Evolutionary conservation across 2,113 vertebrate genomes (phyloP).

Genomic region (Nibea albiflora): DNA sequence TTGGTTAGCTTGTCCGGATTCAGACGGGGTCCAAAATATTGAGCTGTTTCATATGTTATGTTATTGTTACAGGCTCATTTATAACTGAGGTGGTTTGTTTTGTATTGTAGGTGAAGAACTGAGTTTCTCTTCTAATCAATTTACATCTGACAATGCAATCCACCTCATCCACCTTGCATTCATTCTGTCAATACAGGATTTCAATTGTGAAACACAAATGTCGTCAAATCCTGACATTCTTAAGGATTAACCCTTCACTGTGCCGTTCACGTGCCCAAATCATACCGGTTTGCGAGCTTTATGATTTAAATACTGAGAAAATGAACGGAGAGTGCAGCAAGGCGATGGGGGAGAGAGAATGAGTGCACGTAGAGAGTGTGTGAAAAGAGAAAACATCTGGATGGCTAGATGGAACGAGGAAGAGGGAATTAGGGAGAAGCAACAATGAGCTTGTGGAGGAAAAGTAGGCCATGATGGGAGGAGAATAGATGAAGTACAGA

Average conservation of each 20-base stretch:
- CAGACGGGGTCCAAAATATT: background rate
- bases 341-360: background rate
- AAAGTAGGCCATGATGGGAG: conserved; percentile 40
- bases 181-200: too few species aligned
- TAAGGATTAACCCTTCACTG: too few species aligned
- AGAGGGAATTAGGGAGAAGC: conserved; percentile 27
- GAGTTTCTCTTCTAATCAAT: background rate
- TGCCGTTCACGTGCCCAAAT: too few species aligned
- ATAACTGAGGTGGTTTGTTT: background rate
- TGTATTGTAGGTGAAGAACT: background rate
- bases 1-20: background rate
- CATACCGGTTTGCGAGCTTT: background rate
- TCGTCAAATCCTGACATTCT: too few species aligned
- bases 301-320: background rate
- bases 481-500: conserved; percentile 14
- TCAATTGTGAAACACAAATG: too few species aligned
- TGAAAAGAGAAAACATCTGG: background rate
- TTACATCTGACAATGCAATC: background rate
- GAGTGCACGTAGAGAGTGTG: too few species aligned
- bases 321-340: background rate
- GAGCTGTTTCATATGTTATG: background rate
- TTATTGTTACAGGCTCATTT: background rate
- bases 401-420: conserved; percentile 7
- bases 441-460: conserved; percentile 29
- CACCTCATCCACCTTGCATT: too few species aligned